Conservation (phyloP, 1,140 invertebrate species). For the Atta colombica region DNA sequence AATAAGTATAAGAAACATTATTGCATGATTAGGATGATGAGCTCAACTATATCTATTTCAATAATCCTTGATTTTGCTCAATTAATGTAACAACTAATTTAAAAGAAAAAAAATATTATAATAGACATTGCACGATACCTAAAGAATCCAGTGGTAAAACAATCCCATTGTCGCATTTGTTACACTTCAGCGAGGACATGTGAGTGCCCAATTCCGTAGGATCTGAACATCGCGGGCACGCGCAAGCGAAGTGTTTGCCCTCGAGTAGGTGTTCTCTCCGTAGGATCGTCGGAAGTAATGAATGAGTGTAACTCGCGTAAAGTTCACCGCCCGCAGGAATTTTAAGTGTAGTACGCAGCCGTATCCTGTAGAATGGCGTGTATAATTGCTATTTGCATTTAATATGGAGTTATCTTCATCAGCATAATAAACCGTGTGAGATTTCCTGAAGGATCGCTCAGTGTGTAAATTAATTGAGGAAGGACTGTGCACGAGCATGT, state of each 20-base stretch:
- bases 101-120: not conserved
- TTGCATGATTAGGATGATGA: not conserved
- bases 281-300: conserved; percentile 91
- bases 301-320: conserved; percentile 92
- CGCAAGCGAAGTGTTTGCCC: conserved; percentile 93
- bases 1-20: not conserved
- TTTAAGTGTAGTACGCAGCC: conserved; percentile 90
- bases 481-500: not conserved
- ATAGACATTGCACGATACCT: conserved; percentile 84
- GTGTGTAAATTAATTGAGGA: conserved; percentile 23
- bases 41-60: not conserved
- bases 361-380: conserved; percentile 86
- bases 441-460: conserved; percentile 33
- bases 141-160: conserved; percentile 90
- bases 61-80: not conserved
- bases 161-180: conserved; percentile 91
- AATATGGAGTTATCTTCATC: conserved; percentile 24
- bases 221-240: conserved; percentile 91
- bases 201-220: conserved; percentile 92
- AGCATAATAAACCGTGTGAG: conserved; percentile 46
- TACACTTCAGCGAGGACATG: conserved; percentile 92
- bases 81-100: not conserved
- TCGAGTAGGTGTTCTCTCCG: conserved; percentile 90
- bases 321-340: conserved; percentile 89
- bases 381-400: not conserved